Evolutionary conservation across 2,888 invertebrate genomes (phyloP).

Genomic region (Tetragonisca angustula): DNA sequence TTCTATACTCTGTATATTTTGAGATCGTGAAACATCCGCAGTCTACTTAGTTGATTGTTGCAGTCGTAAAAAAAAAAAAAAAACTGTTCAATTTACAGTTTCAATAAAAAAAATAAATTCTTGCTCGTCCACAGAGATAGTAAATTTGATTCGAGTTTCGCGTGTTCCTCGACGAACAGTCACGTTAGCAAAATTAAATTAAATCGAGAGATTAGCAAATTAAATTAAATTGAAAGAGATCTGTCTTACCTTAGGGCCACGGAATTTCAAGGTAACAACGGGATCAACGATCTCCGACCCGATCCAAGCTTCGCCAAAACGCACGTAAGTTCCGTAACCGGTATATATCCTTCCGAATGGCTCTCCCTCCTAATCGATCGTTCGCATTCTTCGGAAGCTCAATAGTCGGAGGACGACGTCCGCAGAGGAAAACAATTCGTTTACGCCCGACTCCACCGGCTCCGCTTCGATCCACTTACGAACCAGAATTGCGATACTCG

Average conservation of each 20-base stretch:
- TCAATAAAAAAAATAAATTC: too few relatives aligned
- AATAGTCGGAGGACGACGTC: background rate
- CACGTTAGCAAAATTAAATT: background rate
- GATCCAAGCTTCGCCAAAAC: background rate
- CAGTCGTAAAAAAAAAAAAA: too few relatives aligned
- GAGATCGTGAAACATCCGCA: too few relatives aligned
- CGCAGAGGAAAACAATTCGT: constrained; percentile 19
- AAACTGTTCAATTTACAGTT: too few relatives aligned
- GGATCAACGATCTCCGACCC: background rate
- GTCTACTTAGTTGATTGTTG: too few relatives aligned
- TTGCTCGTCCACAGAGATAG: background rate
- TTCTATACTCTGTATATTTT: too few relatives aligned
- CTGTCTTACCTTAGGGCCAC: background rate
- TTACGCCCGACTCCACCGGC: constrained; percentile 41
- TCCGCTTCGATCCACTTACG: too few relatives aligned
- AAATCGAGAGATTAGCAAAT: background rate
- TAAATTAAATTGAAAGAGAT: background rate
- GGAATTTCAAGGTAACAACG: background rate
- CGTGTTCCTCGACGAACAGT: background rate
- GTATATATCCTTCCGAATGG: too few relatives aligned
- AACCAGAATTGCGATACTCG: background rate
- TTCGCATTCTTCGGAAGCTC: background rate
- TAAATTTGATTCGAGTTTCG: background rate
- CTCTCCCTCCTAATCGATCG: background rate
- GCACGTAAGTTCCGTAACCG: background rate